These are phyloP conservation scores for Tenebrosternarchus preto DNA, from an alignment of 2,113 vertebrate species.

Conservation along the genomic window DNA sequence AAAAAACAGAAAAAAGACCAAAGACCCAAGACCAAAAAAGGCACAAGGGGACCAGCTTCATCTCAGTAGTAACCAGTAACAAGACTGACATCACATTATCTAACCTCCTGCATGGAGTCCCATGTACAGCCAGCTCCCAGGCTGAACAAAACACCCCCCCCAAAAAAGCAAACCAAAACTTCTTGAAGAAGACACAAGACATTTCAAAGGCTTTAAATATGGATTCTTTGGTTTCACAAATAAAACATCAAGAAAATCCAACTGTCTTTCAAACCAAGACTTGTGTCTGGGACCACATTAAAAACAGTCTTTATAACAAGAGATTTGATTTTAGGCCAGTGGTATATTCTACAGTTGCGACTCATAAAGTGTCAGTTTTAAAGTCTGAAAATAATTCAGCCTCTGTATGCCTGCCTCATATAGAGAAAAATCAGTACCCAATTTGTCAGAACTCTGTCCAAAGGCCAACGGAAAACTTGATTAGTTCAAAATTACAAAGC, in stretches of 20 bases:
- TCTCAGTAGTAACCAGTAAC: constrained; percentile 7
- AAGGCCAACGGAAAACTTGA: constrained; percentile 10
- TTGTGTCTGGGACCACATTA: constrained; percentile 56
- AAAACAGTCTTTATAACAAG: constrained; percentile 36
- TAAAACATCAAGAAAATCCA: constrained; percentile 9
- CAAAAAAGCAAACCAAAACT: not conserved
- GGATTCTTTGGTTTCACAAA: not conserved
- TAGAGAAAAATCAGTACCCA: not conserved
- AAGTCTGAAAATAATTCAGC: not conserved
- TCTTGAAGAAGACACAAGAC: constrained; percentile 22
- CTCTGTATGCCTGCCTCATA: not conserved
- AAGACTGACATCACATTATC: not conserved
- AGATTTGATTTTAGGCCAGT: not conserved
- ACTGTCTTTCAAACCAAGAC: constrained; percentile 45
- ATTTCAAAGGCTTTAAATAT: not conserved
- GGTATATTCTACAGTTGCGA: not conserved
- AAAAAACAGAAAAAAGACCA: constrained; percentile 21
- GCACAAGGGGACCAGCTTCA: not conserved
- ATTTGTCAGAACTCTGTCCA: not conserved
- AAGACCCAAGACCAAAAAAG: not conserved
- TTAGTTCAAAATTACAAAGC: constrained; percentile 15
- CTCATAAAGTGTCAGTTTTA: not conserved
- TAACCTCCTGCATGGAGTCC: not conserved
- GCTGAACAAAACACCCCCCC: not conserved
- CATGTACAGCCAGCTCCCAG: not conserved